Evolutionary conservation across 2,113 vertebrate species (phyloP).

Genomic region (Sinocyclocheilus anshuiensis): DNA sequence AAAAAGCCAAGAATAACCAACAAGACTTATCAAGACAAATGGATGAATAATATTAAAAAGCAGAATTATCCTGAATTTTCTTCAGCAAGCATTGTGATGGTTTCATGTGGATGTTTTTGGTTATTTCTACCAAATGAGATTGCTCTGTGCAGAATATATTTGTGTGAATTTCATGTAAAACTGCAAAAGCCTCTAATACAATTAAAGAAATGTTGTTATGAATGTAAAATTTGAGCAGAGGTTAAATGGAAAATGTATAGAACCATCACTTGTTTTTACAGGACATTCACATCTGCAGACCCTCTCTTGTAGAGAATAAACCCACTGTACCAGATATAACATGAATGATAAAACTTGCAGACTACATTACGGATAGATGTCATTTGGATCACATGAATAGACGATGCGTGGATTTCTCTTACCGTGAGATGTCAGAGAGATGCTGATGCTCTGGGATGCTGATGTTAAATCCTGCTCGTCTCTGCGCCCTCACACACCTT

Average conservation of each 20-base stretch:
- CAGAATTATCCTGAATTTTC: neutral
- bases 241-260: neutral
- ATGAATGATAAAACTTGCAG: neutral
- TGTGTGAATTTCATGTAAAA: neutral
- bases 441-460: constrained; percentile 3
- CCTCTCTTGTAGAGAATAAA: neutral
- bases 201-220: neutral
- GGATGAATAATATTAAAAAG: neutral
- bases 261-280: neutral
- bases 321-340: neutral
- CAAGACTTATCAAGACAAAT: neutral
- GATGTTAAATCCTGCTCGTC: constrained; percentile 30
- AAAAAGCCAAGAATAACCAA: neutral
- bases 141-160: neutral
- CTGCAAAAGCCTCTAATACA: neutral
- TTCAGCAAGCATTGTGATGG: neutral
- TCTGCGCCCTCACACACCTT: constrained; percentile 53
- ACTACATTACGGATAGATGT: neutral
- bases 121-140: neutral
- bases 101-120: neutral
- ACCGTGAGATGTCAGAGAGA: constrained; percentile 27
- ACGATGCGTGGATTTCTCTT: neutral
- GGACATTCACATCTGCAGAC: constrained; percentile 13
- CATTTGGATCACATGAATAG: neutral
- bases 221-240: neutral